A percentile compares a stretch with the other conserved stretches of the same genome.
These are phyloP conservation scores for Stenolophus ochropezus DNA, from an alignment of 2,888 invertebrate genomes.

Conservation along the genomic window DNA sequence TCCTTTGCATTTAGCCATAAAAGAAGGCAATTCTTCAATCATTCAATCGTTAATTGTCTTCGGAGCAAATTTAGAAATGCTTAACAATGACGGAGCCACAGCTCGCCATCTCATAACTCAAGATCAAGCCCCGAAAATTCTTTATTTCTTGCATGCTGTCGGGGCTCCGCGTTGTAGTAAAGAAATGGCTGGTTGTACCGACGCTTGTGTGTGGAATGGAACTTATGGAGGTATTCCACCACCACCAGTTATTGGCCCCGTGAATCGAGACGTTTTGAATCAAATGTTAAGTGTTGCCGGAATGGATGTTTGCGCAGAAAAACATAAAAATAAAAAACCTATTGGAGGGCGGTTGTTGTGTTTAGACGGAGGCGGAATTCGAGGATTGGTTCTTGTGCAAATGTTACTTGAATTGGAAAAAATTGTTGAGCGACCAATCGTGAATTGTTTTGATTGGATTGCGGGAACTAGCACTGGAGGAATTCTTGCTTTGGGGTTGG, in stretches of 20 bases:
- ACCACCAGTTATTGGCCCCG: slow-evolving; percentile 78
- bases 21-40: slow-evolving; percentile 79
- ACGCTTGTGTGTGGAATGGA: slow-evolving; percentile 85
- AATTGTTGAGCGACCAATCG: slow-evolving; percentile 82
- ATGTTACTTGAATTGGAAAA: slow-evolving; percentile 85
- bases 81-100: slow-evolving; percentile 82
- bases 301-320: slow-evolving; percentile 76
- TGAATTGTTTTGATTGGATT: slow-evolving; percentile 96
- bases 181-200: slow-evolving; percentile 76
- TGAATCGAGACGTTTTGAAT: slow-evolving; percentile 79
- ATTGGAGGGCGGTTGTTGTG: slow-evolving; percentile 80
- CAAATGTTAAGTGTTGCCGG: slow-evolving; percentile 83
- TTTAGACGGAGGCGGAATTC: slow-evolving; percentile 97
- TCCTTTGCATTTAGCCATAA: slow-evolving; percentile 90
- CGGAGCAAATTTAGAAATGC: slow-evolving; percentile 86
- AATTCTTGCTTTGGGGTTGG: slow-evolving; percentile 88
- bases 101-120: slow-evolving; percentile 85
- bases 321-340: slow-evolving; percentile 68
- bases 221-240: slow-evolving; percentile 87
- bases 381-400: slow-evolving; percentile 89
- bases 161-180: slow-evolving; percentile 21
- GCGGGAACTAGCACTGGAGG: slow-evolving; percentile 87
- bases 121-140: slow-evolving; percentile 68
- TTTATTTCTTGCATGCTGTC: slow-evolving; percentile 58
- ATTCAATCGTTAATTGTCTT: slow-evolving; percentile 90